Conservation (phyloP, 2,888 invertebrate species). For the Cistogaster globosa region DNA sequence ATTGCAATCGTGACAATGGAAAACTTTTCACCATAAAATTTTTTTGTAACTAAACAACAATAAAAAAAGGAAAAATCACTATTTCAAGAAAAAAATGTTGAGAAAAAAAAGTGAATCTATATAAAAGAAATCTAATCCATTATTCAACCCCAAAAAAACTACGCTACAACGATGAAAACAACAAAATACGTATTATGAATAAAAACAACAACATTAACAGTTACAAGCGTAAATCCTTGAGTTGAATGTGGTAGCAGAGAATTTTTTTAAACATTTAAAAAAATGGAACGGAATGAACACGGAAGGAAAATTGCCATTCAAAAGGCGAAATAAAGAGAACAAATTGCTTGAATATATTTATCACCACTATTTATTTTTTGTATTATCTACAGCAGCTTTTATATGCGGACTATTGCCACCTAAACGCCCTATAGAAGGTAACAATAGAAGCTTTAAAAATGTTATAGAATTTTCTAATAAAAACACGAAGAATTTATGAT, state of each 20-base stretch:
- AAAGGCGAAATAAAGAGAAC: conserved; percentile 69
- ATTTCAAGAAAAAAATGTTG: not conserved
- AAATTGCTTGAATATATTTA: conserved; percentile 64
- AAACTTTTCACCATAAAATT: conserved; percentile 63
- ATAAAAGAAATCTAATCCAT: conserved; percentile 67
- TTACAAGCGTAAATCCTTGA: conserved; percentile 44
- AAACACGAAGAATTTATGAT: no score
- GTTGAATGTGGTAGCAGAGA: not conserved
- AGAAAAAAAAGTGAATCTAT: conserved; percentile 23
- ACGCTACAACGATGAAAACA: conserved; percentile 22
- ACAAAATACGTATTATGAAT: conserved; percentile 12
- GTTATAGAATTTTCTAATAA: not conserved
- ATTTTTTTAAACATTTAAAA: conserved; percentile 5
- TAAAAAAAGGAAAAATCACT: conserved; percentile 55
- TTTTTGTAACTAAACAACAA: conserved; percentile 24
- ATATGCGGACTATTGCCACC: not conserved
- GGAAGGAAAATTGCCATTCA: conserved; percentile 67
- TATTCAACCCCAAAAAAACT: conserved; percentile 63
- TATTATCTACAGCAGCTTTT: not conserved
- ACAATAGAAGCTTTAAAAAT: not conserved
- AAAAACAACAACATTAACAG: conserved; percentile 24
- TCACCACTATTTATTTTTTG: not conserved
- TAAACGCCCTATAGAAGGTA: conserved; percentile 8
- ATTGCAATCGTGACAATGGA: conserved; percentile 69
- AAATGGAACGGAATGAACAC: conserved; percentile 40